Evolutionary conservation across 2,888 invertebrate species (phyloP).

Genomic region (Galerucella pusilla): DNA sequence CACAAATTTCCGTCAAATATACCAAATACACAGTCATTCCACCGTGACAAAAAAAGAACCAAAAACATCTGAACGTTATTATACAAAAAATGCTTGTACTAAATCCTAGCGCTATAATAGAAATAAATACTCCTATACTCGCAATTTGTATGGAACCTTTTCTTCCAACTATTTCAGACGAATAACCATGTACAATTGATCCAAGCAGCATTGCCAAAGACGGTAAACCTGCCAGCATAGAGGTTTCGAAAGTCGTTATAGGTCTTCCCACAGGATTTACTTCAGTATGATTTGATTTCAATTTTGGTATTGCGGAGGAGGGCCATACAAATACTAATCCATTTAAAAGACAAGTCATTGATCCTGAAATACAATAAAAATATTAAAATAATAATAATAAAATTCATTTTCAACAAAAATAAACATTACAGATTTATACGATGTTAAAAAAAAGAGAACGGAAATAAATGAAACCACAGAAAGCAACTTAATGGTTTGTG

Average conservation of each 20-base stretch:
- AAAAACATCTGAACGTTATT: background rate
- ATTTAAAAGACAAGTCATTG: background rate
- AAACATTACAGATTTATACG: too few relatives aligned
- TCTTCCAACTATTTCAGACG: background rate
- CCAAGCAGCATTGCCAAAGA: background rate
- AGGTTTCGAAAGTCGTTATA: background rate
- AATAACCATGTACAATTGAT: background rate
- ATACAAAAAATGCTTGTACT: background rate
- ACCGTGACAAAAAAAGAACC: background rate
- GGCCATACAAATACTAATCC: slow-evolving; percentile 40
- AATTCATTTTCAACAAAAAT: too few relatives aligned
- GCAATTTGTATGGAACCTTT: background rate
- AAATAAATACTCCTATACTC: background rate
- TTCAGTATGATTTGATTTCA: background rate
- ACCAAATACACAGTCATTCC: background rate
- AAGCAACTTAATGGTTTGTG: too few relatives aligned
- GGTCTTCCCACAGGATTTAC: background rate
- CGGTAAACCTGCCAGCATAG: slow-evolving; percentile 1
- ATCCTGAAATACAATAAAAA: background rate
- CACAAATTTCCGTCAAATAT: background rate
- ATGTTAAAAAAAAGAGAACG: too few relatives aligned
- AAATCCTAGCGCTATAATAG: background rate
- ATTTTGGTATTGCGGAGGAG: slow-evolving; percentile 26
- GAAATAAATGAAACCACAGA: too few relatives aligned
- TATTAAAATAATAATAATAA: too few relatives aligned